These are phyloP conservation scores for Manduca sexta DNA, from an alignment of 1,140 invertebrate genomes.

Conservation along the genomic window DNA sequence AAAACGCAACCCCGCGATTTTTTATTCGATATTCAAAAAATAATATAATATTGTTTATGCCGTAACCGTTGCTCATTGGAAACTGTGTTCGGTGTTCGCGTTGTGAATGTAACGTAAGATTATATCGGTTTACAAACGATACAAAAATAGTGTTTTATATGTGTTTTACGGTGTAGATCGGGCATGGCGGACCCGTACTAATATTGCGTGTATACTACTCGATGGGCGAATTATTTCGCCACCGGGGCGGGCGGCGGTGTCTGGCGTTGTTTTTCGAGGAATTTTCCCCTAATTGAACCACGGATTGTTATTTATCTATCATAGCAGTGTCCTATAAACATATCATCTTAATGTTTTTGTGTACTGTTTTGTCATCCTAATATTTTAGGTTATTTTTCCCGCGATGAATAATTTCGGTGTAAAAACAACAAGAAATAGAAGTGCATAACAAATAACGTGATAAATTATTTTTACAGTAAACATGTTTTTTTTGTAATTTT, in stretches of 20 bases:
- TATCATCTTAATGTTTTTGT: too few species aligned
- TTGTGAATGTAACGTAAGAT: neutral
- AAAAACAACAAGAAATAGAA: too few species aligned
- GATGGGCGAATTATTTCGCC: conserved; percentile 13
- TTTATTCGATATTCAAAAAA: conserved; percentile 19
- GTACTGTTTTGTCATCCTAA: too few species aligned
- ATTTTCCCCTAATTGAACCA: conserved; percentile 5
- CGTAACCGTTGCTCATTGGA: neutral
- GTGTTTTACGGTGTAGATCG: conserved; percentile 42
- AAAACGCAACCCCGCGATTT: conserved; percentile 32
- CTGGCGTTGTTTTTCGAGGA: conserved; percentile 1
- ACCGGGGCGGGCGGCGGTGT: conserved; percentile 1
- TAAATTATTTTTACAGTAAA: too few species aligned
- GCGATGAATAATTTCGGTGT: too few species aligned
- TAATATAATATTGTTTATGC: conserved; percentile 18
- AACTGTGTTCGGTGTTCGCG: neutral
- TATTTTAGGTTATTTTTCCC: too few species aligned
- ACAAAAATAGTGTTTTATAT: conserved; percentile 54
- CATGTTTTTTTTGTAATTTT: too few species aligned
- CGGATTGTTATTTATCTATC: too few species aligned
- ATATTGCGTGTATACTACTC: conserved; percentile 27
- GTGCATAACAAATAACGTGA: too few species aligned
- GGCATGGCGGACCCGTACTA: conserved; percentile 33
- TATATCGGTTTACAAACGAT: conserved; percentile 33
- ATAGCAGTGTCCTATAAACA: too few species aligned